Evolutionary conservation across 2,113 vertebrate genomes (phyloP).

Genomic region (Penelope pileata): DNA sequence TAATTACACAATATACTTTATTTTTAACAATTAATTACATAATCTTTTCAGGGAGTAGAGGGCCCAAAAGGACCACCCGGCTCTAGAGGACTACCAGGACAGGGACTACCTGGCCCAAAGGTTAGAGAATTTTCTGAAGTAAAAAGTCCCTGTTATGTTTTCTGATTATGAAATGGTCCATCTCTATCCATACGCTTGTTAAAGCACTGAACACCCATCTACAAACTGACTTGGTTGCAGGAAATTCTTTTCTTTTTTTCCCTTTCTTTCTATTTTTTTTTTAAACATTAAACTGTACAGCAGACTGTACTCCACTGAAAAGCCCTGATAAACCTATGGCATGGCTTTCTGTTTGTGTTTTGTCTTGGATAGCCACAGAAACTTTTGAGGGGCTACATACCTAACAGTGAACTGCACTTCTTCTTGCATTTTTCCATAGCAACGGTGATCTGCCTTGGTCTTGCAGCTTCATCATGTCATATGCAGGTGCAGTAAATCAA

Average conservation of each 20-base stretch:
- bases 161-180: neutral
- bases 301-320: neutral
- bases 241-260: neutral
- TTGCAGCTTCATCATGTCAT: neutral
- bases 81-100: conserved; percentile 81
- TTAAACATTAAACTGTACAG: neutral
- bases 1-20: neutral
- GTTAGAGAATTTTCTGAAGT: conserved; percentile 69
- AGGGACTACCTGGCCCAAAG: conserved; percentile 87
- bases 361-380: neutral
- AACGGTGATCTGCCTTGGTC: neutral
- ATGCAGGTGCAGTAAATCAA: neutral
- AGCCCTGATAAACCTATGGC: neutral
- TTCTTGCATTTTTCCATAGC: neutral
- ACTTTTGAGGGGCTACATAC: neutral
- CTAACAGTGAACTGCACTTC: neutral
- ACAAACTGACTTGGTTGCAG: neutral
- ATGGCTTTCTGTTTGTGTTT: neutral
- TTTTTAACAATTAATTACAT: conserved; percentile 11
- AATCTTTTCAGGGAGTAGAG: conserved; percentile 79
- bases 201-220: neutral
- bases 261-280: too few species aligned
- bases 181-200: neutral
- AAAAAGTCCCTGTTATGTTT: neutral
- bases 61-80: conserved; percentile 85